Conservation (phyloP, 1,140 invertebrate genomes). For the Drosophila melanica region DNA sequence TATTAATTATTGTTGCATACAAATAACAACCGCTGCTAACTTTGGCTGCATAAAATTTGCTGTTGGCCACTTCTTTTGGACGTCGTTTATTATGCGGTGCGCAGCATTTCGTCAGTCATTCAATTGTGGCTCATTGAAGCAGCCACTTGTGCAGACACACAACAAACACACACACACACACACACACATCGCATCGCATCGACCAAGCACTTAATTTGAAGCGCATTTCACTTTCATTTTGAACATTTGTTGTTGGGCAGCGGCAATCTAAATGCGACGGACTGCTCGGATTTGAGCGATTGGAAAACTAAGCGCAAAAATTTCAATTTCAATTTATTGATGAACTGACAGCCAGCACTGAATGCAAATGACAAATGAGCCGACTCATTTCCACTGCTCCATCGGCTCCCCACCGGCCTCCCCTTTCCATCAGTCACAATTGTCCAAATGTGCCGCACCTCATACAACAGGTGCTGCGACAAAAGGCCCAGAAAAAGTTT, state of each 20-base stretch:
- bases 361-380: constrained; percentile 63
- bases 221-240: constrained; percentile 78
- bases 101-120: constrained; percentile 73
- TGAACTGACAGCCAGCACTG: constrained; percentile 57
- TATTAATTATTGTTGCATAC: constrained; percentile 75
- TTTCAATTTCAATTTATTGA: constrained; percentile 73
- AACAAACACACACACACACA: constrained; percentile 4
- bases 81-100: constrained; percentile 66
- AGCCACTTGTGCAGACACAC: constrained; percentile 39
- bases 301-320: constrained; percentile 60
- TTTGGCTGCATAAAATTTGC: constrained; percentile 34
- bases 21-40: constrained; percentile 29
- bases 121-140: constrained; percentile 72
- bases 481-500: too few relatives aligned
- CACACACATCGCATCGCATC: neutral
- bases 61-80: constrained; percentile 43
- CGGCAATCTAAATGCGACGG: constrained; percentile 62
- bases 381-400: constrained; percentile 29
- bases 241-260: constrained; percentile 9
- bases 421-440: neutral
- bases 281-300: constrained; percentile 33
- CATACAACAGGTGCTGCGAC: neutral
- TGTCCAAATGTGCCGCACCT: neutral
- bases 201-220: constrained; percentile 64
- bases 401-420: neutral